Conservation (phyloP, 53 echinoderm and acorn worm species). For the Astropecten irregularis region DNA sequence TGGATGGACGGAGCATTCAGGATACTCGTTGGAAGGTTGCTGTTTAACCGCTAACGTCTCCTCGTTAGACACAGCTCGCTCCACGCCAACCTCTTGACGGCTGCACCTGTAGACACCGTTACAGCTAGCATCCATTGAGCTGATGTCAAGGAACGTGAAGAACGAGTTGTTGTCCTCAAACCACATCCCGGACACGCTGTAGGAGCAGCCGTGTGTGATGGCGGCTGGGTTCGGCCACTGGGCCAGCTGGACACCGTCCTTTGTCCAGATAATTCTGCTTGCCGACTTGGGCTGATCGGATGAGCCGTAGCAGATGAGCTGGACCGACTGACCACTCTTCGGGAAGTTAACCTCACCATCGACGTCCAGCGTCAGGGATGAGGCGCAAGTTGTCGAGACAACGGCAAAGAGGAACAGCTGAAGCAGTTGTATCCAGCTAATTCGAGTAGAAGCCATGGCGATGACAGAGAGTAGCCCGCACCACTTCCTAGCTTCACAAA, state of each 20-base stretch:
- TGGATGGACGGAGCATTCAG: neutral
- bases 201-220: too few relatives aligned
- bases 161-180: neutral
- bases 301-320: too few relatives aligned
- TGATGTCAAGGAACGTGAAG: neutral
- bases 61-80: neutral
- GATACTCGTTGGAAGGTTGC: constrained; percentile 6
- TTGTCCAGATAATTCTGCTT: neutral
- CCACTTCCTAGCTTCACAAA: too few relatives aligned
- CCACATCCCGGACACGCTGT: neutral
- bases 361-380: too few relatives aligned
- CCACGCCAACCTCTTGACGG: neutral
- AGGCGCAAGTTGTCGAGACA: too few relatives aligned
- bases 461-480: too few relatives aligned
- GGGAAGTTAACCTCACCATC: too few relatives aligned
- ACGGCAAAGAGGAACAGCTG: too few relatives aligned
- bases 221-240: neutral
- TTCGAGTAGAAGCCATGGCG: too few relatives aligned
- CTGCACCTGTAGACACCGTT: constrained; percentile 12
- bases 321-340: too few relatives aligned
- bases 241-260: constrained; percentile 6
- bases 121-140: constrained; percentile 4
- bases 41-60: constrained; percentile 3
- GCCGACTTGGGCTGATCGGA: neutral
- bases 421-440: too few relatives aligned